Evolutionary conservation across 2,797 vertebrate genomes (phyloP).

Genomic region (Amniataba percoides): DNA sequence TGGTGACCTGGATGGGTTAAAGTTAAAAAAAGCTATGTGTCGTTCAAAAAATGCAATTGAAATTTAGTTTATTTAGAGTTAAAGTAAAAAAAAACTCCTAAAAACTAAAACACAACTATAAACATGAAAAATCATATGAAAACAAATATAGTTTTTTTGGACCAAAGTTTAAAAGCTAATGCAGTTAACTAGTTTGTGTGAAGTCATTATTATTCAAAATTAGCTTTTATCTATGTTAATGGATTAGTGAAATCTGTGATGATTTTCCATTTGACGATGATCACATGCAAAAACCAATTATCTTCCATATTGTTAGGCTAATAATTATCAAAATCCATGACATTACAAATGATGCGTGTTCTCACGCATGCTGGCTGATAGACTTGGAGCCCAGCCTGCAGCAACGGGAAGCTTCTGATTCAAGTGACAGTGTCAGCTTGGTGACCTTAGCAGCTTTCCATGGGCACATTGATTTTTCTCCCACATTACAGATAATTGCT

Average conservation of each 20-base stretch:
- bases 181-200: slow-evolving; percentile 17
- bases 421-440: slow-evolving; percentile 74
- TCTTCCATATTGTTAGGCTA: slow-evolving; percentile 50
- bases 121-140: neutral
- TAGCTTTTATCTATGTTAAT: slow-evolving; percentile 20
- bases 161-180: neutral
- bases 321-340: slow-evolving; percentile 52
- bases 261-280: slow-evolving; percentile 42
- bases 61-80: neutral
- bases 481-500: slow-evolving; percentile 93
- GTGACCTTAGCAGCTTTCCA: slow-evolving; percentile 89
- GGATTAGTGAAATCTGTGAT: slow-evolving; percentile 28
- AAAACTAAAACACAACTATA: neutral
- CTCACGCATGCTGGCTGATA: slow-evolving; percentile 52
- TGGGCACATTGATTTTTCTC: slow-evolving; percentile 91
- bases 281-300: slow-evolving; percentile 62
- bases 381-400: slow-evolving; percentile 65
- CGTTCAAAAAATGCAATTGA: neutral
- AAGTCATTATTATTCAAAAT: neutral
- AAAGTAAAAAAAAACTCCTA: neutral
- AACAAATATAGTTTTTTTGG: neutral
- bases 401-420: slow-evolving; percentile 65
- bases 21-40: neutral
- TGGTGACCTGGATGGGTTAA: neutral
- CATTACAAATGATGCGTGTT: slow-evolving; percentile 54